Percentiles rank a stretch among this genome's conserved stretches.
These are phyloP conservation scores for Sebastes flavidus DNA, from an alignment of 2,797 vertebrate genomes.

Conservation along the genomic window DNA sequence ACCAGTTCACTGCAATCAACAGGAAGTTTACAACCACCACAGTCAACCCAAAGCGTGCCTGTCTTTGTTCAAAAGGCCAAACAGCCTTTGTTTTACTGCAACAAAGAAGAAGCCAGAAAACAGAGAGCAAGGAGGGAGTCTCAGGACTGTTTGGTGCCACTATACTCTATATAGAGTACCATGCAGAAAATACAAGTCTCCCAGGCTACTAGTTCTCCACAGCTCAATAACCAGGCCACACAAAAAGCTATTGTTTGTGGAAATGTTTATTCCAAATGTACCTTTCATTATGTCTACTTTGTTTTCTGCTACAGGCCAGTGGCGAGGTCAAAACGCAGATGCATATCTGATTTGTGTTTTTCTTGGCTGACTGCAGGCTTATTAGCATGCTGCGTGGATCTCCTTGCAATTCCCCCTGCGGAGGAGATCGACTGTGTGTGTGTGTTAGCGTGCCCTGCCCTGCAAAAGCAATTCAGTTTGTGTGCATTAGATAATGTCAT, in stretches of 20 bases:
- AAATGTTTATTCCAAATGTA: conserved; percentile 61
- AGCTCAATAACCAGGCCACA: conserved; percentile 37
- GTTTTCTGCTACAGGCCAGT: conserved; percentile 33
- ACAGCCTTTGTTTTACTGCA: conserved; percentile 45
- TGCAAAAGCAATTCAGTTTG: conserved; percentile 40
- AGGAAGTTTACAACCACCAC: conserved; percentile 46
- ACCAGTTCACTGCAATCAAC: not conserved
- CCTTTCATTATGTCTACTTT: conserved; percentile 50
- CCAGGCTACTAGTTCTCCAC: not conserved
- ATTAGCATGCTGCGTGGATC: conserved; percentile 60
- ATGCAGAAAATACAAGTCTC: conserved; percentile 26
- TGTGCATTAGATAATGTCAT: conserved; percentile 33
- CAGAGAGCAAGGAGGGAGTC: conserved; percentile 16
- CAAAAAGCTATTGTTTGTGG: conserved; percentile 45
- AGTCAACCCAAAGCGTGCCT: conserved; percentile 22
- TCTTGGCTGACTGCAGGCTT: conserved; percentile 49
- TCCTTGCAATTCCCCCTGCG: conserved; percentile 23
- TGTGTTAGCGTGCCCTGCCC: not conserved
- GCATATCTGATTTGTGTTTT: conserved; percentile 62
- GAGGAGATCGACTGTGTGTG: conserved; percentile 15
- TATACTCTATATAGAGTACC: not conserved
- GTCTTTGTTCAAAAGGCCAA: conserved; percentile 50
- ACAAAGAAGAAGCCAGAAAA: conserved; percentile 44
- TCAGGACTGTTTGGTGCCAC: conserved; percentile 42
- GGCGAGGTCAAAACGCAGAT: conserved; percentile 54